Percentiles rank a stretch among this genome's conserved stretches.
phyloP scores from a whole-genome alignment of 2,113 vertebrate species.

The Potamarius usumacintae region DNA sequence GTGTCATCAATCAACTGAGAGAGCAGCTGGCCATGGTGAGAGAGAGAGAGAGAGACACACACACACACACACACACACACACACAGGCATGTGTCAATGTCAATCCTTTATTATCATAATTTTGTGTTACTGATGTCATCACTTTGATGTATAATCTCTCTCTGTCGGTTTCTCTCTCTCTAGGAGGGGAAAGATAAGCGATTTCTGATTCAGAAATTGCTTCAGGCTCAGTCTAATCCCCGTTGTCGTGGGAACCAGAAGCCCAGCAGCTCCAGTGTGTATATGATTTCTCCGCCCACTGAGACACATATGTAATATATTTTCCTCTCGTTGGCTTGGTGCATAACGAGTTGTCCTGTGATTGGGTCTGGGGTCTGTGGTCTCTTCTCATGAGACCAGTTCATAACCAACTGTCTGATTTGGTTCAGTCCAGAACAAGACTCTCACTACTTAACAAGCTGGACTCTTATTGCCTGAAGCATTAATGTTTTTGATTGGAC shows the following conservation, averaged over 20 bases:
- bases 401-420: not conserved
- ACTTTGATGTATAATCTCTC: not conserved
- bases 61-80: not conserved
- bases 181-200: conserved; percentile 39
- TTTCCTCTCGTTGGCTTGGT: not conserved
- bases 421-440: not conserved
- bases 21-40: conserved; percentile 89
- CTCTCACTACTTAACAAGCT: not conserved
- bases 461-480: not conserved
- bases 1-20: conserved; percentile 81
- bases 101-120: not conserved
- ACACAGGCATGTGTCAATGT: not conserved
- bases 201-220: conserved; percentile 40
- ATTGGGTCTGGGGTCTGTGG: not conserved
- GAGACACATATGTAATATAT: not conserved
- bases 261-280: not conserved
- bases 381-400: not conserved
- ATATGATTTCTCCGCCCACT: conserved; percentile 5
- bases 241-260: not conserved
- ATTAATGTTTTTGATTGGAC: not conserved
- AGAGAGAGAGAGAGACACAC: not conserved
- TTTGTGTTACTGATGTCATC: not conserved
- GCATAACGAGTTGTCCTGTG: not conserved
- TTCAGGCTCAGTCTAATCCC: conserved; percentile 20
- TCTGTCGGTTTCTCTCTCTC: not conserved